Base-by-base conservation (phyloP, 1,140 invertebrate species). In the Zelostemma sp. region DNA sequence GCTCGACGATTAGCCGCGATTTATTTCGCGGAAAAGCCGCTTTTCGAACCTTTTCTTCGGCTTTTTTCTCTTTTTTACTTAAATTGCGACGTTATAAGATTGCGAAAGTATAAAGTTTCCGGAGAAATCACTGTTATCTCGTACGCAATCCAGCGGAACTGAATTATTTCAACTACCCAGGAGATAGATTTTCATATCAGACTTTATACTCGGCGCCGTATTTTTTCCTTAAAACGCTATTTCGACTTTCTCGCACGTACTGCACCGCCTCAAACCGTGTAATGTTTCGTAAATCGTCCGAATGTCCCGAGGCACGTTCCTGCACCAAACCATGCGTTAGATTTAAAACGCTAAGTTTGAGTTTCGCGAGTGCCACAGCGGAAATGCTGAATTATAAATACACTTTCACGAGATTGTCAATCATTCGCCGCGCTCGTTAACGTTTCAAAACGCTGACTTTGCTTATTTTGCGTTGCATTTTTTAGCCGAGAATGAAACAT, bases 221-320 rank as follows among this genome's bases (percentile, higher is more conserved):
- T 14, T 11, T 38, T 38, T 38, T 14, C 35, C 35, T 38, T 38
- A 38, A 38, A 38, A 11, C 3, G 35, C 35, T 14, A 38, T 38
- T 38, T 38, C 12, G 35, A 38, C 35, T 38, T 38, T 38, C 35
- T 38, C 12, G 35, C 35, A 38, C 35, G 35, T 38, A 38, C 35
- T 38, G 2, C 35, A 11, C 9, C 12, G 4, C 11, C 35, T 38
- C 12, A 8, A 25, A 25, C 21, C 21, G 21, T 25, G 21, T 14
- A 14, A 14, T 38, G 35, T 38, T 38, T 11, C 35, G 35, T 38
- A 38, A 38, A 38, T 38, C 35, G 35, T 38, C 35, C 35, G 11
- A 38, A 14, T n/a, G 35, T 38, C 9, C 12, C 12, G 35, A 11
- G 12, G 12, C 35, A 38, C 35, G 35, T 25, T 4, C 35, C 3